These are phyloP conservation scores for Cepaea hortensis DNA, from an alignment of 2,888 invertebrate genomes.

Conservation along the genomic window DNA sequence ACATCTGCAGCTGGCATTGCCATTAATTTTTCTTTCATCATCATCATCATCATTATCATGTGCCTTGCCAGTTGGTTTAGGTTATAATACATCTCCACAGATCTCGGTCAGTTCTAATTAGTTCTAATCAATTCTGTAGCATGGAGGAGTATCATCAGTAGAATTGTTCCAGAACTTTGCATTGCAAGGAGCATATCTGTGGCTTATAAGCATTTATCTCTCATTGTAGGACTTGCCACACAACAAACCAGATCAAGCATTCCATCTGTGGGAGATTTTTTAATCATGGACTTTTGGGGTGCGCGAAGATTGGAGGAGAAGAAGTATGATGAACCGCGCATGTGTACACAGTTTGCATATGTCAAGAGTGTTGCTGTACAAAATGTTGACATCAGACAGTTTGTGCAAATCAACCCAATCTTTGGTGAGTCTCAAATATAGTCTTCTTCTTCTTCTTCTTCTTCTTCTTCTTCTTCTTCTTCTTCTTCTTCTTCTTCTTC, in stretches of 20 bases:
- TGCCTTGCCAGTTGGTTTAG: too few species aligned
- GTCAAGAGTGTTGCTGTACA: conserved; percentile 12
- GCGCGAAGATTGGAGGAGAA: not conserved
- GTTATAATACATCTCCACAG: too few species aligned
- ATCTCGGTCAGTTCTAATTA: too few species aligned
- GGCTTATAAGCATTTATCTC: too few species aligned
- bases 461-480: not conserved
- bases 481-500: not conserved
- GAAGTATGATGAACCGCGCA: not conserved
- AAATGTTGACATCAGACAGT: not conserved
- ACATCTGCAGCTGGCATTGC: too few species aligned
- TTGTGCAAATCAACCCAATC: not conserved
- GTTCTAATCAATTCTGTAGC: too few species aligned
- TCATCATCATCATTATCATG: too few species aligned
- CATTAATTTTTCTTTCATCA: too few species aligned
- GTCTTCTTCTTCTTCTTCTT: not conserved
- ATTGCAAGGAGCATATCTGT: not conserved
- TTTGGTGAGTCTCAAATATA: conserved; percentile 14
- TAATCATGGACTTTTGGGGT: conserved; percentile 29
- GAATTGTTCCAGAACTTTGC: not conserved
- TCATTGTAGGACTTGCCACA: not conserved
- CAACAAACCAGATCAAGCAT: not conserved
- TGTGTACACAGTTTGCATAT: conserved; percentile 26
- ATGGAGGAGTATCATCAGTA: not conserved
- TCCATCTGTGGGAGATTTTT: conserved; percentile 16